Evolutionary conservation across 2,888 invertebrate species (phyloP).

Genomic region (Cephus spinipes): DNA sequence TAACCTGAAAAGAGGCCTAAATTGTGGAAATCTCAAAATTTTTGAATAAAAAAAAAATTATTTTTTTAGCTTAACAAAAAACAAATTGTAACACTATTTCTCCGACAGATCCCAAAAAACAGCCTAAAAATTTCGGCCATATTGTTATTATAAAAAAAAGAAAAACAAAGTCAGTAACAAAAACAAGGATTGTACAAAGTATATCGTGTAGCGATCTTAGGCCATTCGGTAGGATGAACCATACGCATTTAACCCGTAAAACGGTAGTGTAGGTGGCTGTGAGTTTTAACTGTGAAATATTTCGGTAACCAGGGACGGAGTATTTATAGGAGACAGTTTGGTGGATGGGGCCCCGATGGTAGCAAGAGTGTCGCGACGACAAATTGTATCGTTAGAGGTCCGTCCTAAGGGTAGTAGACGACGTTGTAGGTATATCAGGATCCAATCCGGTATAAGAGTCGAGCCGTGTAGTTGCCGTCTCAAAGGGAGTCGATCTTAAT

Average conservation of each 20-base stretch:
- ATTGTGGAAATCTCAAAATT: accelerated
- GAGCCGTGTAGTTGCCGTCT: slow-evolving; percentile 8
- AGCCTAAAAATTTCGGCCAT: not conserved
- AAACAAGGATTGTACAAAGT: not conserved
- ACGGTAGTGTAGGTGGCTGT: not conserved
- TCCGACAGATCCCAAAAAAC: not conserved
- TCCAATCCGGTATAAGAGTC: not conserved
- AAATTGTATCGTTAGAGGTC: slow-evolving; percentile 24
- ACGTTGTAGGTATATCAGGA: not conserved
- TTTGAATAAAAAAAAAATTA: not conserved
- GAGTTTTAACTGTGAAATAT: slow-evolving; percentile 10
- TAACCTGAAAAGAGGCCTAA: too few relatives aligned
- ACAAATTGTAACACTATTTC: not conserved
- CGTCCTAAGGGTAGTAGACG: slow-evolving; percentile 9
- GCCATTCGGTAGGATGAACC: not conserved
- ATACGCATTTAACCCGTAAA: too few relatives aligned
- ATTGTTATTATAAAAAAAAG: not conserved
- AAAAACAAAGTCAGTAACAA: not conserved
- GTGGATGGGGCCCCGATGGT: slow-evolving; percentile 5
- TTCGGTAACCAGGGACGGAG: slow-evolving; percentile 12
- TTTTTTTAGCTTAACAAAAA: not conserved
- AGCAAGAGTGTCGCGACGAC: slow-evolving; percentile 10
- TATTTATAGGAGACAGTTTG: not conserved
- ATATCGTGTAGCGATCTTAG: not conserved
- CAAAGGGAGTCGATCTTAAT: slow-evolving; percentile 24